These are phyloP conservation scores for Erannis defoliaria DNA, from an alignment of 2,888 invertebrate species.

Conservation along the genomic window DNA sequence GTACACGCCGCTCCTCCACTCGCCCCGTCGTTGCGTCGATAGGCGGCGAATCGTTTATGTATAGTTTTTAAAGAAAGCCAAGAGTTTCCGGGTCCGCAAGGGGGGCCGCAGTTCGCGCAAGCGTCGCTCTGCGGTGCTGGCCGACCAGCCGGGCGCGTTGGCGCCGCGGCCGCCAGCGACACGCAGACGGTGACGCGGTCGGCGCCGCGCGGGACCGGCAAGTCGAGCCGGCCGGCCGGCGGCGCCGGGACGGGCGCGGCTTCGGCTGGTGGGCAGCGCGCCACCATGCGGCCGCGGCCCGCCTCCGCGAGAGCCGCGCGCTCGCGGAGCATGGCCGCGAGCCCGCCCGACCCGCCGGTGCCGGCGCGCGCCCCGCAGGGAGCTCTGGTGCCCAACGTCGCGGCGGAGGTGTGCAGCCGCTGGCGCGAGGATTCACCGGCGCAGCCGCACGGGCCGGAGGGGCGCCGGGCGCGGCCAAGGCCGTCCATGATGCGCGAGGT, in stretches of 20 bases:
- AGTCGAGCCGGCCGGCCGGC: constrained; percentile 38
- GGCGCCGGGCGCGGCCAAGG: constrained; percentile 31
- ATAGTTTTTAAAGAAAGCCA: constrained; percentile 52
- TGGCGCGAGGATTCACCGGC: constrained; percentile 3
- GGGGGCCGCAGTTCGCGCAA: not conserved
- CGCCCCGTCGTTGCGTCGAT: constrained; percentile 7
- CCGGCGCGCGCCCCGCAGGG: not conserved
- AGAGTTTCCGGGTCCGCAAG: constrained; percentile 28
- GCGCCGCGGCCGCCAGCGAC: constrained; percentile 6
- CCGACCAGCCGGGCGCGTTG: constrained; percentile 6
- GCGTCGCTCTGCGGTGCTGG: not conserved
- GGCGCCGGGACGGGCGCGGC: not conserved
- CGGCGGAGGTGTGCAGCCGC: constrained; percentile 45
- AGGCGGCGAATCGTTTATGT: constrained; percentile 44
- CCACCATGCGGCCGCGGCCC: constrained; percentile 54
- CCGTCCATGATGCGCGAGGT: constrained; percentile 47
- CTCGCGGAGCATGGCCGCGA: constrained; percentile 29
- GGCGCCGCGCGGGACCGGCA: constrained; percentile 32
- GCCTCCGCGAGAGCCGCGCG: constrained; percentile 49
- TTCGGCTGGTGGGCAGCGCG: not conserved
- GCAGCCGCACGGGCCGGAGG: constrained; percentile 2
- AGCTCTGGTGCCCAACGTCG: not conserved
- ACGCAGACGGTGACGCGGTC: constrained; percentile 31
- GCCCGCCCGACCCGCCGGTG: not conserved
- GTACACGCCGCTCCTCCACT: constrained; percentile 2